A percentile compares a stretch with the other conserved stretches of the same genome.
Evolutionary conservation across 2,888 invertebrate genomes (phyloP).

Genomic region (Ennomos fuscantarius): DNA sequence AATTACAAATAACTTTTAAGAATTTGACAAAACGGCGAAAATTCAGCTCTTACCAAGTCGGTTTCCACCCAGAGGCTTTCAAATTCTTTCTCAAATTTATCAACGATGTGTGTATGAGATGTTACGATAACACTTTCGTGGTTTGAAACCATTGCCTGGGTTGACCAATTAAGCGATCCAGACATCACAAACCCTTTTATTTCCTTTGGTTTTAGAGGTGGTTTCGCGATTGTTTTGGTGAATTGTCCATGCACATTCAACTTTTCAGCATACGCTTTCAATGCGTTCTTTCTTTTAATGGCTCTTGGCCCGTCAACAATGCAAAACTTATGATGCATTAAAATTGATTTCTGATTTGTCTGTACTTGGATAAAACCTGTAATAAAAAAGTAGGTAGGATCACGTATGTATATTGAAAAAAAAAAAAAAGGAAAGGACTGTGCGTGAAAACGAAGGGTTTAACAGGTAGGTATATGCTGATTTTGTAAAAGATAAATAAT

Average conservation of each 20-base stretch:
- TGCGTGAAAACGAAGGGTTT: no score
- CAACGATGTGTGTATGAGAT: conserved; percentile 81
- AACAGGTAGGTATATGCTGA: no score
- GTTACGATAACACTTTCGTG: conserved; percentile 89
- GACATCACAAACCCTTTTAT: conserved; percentile 84
- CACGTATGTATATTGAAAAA: no score
- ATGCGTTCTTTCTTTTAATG: conserved; percentile 65
- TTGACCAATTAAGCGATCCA: conserved; percentile 92
- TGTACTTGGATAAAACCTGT: conserved; percentile 81
- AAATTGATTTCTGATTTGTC: conserved; percentile 76
- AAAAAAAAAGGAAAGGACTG: no score
- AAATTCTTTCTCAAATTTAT: conserved; percentile 85
- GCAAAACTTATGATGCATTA: conserved; percentile 94
- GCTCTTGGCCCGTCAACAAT: conserved; percentile 86
- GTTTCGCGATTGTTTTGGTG: conserved; percentile 49
- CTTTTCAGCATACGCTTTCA: conserved; percentile 74
- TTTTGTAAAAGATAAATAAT: no score
- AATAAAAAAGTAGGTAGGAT: conserved; percentile 12
- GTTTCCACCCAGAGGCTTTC: conserved; percentile 86
- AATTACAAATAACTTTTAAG: not conserved
- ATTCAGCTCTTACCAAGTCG: conserved; percentile 61
- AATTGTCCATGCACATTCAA: conserved; percentile 69
- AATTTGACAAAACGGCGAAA: conserved; percentile 1
- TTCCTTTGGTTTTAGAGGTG: conserved; percentile 53
- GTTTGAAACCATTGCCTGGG: conserved; percentile 89